Evolutionary conservation across 2,797 vertebrate species (phyloP).

Genomic region (Pseudochaenichthys georgianus): DNA sequence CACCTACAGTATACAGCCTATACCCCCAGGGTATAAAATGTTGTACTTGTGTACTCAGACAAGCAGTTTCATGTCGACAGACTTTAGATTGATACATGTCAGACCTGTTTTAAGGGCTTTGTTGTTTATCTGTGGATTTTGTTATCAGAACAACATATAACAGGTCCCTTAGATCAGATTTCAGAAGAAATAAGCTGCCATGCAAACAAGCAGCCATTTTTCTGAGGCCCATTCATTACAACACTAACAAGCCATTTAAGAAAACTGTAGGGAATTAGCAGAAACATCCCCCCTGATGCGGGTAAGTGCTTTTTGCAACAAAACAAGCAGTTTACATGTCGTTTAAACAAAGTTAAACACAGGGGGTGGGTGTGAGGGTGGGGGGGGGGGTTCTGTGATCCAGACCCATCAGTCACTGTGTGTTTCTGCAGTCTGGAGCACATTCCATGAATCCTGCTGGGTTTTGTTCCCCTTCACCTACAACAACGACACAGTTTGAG

Average conservation of each 20-base stretch:
- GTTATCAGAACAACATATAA: conserved; percentile 33
- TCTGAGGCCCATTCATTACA: conserved; percentile 7
- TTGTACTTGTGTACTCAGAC: neutral
- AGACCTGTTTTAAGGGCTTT: conserved; percentile 17
- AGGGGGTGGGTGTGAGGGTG: conserved; percentile 7
- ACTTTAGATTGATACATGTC: conserved; percentile 27
- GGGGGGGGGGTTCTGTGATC: conserved; percentile 53
- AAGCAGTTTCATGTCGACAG: conserved; percentile 17
- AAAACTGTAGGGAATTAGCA: conserved; percentile 18
- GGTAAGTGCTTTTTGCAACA: conserved; percentile 31
- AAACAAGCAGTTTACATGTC: conserved; percentile 46
- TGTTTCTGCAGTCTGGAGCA: conserved; percentile 69
- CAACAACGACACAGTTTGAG: conserved; percentile 39
- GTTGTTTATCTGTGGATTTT: conserved; percentile 31
- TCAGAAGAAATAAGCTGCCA: neutral
- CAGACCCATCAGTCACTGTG: conserved; percentile 65
- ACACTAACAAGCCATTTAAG: conserved; percentile 28
- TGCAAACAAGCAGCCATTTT: conserved; percentile 3
- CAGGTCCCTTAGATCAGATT: neutral
- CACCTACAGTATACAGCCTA: neutral
- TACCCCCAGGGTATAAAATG: neutral
- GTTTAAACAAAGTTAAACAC: conserved; percentile 50
- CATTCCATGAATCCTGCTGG: conserved; percentile 82
- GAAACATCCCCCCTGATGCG: conserved; percentile 10
- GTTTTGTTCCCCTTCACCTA: conserved; percentile 76